These are phyloP conservation scores for Stenopsyche tienmushanensis DNA, from an alignment of 1,140 invertebrate genomes.

Conservation along the genomic window DNA sequence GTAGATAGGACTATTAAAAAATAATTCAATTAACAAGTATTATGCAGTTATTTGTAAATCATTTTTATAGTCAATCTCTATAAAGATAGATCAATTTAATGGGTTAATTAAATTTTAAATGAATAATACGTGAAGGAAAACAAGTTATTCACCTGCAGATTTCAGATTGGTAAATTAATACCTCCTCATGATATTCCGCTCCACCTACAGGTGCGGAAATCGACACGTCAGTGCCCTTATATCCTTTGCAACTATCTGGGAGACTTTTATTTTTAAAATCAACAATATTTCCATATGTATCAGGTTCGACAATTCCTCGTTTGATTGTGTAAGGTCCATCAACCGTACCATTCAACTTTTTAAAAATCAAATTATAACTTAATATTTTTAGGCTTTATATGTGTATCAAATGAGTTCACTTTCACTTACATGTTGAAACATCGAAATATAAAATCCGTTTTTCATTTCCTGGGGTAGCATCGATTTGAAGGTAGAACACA, in stretches of 20 bases:
- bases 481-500: slow-evolving; percentile 52
- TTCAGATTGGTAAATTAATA: slow-evolving; percentile 61
- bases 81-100: no score
- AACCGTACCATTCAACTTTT: slow-evolving; percentile 58
- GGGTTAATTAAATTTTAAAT: no score
- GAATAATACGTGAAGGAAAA: slow-evolving; percentile 15
- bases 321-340: slow-evolving; percentile 58
- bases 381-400: no score
- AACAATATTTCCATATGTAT: slow-evolving; percentile 55
- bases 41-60: no score
- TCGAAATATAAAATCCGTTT: slow-evolving; percentile 55
- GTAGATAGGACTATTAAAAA: no score
- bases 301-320: slow-evolving; percentile 53
- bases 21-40: no score
- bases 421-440: slow-evolving; percentile 58
- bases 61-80: no score
- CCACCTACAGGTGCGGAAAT: slow-evolving; percentile 60
- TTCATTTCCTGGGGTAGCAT: slow-evolving; percentile 49
- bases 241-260: slow-evolving; percentile 53
- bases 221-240: slow-evolving; percentile 61
- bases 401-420: no score
- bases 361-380: no score
- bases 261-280: slow-evolving; percentile 52
- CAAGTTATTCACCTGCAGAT: slow-evolving; percentile 57
- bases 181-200: slow-evolving; percentile 44